Conservation (phyloP, 2,888 invertebrate species). For the Ochropleura leucogaster region DNA sequence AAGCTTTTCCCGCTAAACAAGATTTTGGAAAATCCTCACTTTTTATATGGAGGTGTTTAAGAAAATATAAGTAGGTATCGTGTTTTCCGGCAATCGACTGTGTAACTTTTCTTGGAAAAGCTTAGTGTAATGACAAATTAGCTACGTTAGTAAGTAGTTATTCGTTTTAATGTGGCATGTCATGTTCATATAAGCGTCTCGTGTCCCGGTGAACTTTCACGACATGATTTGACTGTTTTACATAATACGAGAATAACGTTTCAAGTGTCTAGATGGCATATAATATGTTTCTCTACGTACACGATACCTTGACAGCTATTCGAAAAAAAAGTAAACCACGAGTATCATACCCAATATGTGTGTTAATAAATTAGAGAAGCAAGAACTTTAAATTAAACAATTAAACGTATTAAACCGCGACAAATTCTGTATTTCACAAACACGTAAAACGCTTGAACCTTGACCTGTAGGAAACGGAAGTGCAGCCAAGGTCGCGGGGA, state of each 20-base stretch:
- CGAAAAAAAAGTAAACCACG: neutral
- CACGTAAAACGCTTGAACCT: conserved; percentile 65
- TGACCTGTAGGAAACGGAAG: conserved; percentile 83
- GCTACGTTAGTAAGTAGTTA: neutral
- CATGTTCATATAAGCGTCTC: neutral
- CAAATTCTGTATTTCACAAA: conserved; percentile 13
- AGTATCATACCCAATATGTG: neutral
- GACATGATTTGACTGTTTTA: conserved; percentile 3
- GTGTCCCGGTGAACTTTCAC: conserved; percentile 1
- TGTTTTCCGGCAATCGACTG: neutral
- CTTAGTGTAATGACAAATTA: neutral
- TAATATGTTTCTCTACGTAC: no score
- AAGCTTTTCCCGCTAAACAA: neutral
- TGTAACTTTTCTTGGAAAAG: neutral
- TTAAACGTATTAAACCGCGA: conserved; percentile 10
- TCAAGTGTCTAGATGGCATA: no score
- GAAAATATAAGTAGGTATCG: neutral
- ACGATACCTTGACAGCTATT: neutral
- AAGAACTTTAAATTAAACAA: neutral
- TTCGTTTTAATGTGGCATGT: neutral
- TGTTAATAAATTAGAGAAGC: neutral
- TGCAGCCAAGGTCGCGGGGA: conserved; percentile 77
- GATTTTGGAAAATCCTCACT: neutral
- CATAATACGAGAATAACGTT: neutral
- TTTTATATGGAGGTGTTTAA: neutral